phyloP scores from a whole-genome alignment of 2,888 invertebrate genomes.

The Papilio demoleus region DNA sequence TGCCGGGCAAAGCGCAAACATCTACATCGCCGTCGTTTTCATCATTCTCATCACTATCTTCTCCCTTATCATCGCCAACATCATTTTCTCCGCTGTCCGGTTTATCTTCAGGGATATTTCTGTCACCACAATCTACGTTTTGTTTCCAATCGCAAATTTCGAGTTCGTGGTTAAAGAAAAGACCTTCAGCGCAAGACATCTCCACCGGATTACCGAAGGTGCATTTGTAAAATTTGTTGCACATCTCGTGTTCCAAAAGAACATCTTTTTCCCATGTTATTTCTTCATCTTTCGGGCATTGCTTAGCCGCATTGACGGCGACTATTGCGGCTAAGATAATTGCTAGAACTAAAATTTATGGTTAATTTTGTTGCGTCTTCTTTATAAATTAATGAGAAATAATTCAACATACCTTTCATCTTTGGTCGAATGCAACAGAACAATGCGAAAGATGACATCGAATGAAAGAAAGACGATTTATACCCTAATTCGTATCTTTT shows the following conservation, averaged over 20 bases:
- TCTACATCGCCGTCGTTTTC: neutral
- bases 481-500: slow-evolving; percentile 28
- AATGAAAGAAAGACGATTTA: slow-evolving; percentile 28
- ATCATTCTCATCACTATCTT: neutral
- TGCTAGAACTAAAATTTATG: slow-evolving; percentile 35
- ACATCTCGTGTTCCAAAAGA: slow-evolving; percentile 82
- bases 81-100: slow-evolving; percentile 12
- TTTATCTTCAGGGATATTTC: slow-evolving; percentile 31
- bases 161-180: slow-evolving; percentile 82
- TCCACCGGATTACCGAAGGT: slow-evolving; percentile 85
- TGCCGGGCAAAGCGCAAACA: slow-evolving; percentile 1
- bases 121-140: slow-evolving; percentile 82
- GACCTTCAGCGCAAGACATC: slow-evolving; percentile 80
- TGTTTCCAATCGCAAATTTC: slow-evolving; percentile 84
- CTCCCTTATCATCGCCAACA: neutral
- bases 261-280: slow-evolving; percentile 68
- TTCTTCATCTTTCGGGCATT: slow-evolving; percentile 65
- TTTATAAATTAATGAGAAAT: neutral
- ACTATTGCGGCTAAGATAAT: slow-evolving; percentile 48
- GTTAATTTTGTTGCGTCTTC: neutral
- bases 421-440: slow-evolving; percentile 5
- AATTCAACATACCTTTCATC: slow-evolving; percentile 31
- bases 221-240: slow-evolving; percentile 87
- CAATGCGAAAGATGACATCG: slow-evolving; percentile 28
- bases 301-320: slow-evolving; percentile 49